A percentile compares a stretch with the other conserved stretches of the same genome.
phyloP scores from a whole-genome alignment of 2,113 vertebrate species.

The Vulpes vulpes region DNA sequence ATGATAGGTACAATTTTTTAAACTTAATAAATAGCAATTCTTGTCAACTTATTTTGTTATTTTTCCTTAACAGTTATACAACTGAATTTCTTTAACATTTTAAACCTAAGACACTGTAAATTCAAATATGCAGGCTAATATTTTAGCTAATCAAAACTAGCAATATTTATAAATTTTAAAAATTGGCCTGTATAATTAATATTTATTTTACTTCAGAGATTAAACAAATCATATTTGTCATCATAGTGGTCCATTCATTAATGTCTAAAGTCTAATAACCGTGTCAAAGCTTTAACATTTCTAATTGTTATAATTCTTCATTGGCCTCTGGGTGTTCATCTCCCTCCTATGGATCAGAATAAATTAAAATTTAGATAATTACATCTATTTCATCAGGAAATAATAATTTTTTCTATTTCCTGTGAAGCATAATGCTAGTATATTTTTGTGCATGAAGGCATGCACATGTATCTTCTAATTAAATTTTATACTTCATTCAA shows the following conservation, averaged over 20 bases:
- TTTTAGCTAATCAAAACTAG: not conserved
- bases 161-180: not conserved
- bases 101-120: not conserved
- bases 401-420: not conserved
- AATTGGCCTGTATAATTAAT: not conserved
- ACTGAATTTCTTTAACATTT: not conserved
- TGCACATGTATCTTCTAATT: not conserved
- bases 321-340: conserved; percentile 27
- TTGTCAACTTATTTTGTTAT: not conserved
- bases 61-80: not conserved
- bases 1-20: not conserved
- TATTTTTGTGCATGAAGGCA: not conserved
- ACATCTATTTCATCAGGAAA: not conserved
- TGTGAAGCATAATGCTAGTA: not conserved
- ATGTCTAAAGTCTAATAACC: conserved; percentile 57
- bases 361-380: conserved; percentile 65
- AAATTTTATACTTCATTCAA: not conserved
- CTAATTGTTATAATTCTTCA: conserved; percentile 61
- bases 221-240: conserved; percentile 39
- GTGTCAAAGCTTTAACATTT: conserved; percentile 52
- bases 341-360: not conserved
- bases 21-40: not conserved
- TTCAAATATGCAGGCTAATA: not conserved
- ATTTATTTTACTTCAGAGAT: conserved; percentile 26
- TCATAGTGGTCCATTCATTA: conserved; percentile 16